These are phyloP conservation scores for Pitangus sulphuratus DNA, from an alignment of 2,797 vertebrate species.

Conservation along the genomic window DNA sequence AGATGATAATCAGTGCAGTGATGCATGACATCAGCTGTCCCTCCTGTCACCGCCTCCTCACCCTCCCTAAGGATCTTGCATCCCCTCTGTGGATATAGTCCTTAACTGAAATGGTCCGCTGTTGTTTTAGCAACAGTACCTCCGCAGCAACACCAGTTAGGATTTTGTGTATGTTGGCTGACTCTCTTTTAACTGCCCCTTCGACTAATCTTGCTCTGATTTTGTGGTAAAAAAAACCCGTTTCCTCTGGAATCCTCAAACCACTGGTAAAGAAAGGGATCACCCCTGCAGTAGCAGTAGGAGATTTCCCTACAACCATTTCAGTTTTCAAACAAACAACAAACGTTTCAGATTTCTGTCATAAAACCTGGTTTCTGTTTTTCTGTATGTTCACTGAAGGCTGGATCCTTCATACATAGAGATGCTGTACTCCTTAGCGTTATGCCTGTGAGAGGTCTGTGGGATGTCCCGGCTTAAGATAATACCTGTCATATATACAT, in stretches of 20 bases:
- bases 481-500: too few relatives aligned
- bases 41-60: fast-evolving
- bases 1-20: neutral
- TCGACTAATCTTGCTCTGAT: neutral
- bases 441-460: neutral
- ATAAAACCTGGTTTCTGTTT: neutral
- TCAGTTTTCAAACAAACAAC: neutral
- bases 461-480: neutral
- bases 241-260: neutral
- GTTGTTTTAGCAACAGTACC: neutral
- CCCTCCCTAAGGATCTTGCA: neutral
- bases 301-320: neutral
- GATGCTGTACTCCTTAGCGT: neutral
- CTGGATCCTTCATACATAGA: neutral
- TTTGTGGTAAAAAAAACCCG: fast-evolving
- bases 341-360: neutral
- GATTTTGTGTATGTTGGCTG: neutral
- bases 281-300: neutral
- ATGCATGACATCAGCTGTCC: neutral
- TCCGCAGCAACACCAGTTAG: neutral
- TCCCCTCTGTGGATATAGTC: neutral
- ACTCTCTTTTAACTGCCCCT: neutral
- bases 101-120: neutral
- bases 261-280: neutral
- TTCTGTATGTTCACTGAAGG: neutral